phyloP scores from a whole-genome alignment of 2,888 invertebrate genomes.

The Lithophane semibrunnea region DNA sequence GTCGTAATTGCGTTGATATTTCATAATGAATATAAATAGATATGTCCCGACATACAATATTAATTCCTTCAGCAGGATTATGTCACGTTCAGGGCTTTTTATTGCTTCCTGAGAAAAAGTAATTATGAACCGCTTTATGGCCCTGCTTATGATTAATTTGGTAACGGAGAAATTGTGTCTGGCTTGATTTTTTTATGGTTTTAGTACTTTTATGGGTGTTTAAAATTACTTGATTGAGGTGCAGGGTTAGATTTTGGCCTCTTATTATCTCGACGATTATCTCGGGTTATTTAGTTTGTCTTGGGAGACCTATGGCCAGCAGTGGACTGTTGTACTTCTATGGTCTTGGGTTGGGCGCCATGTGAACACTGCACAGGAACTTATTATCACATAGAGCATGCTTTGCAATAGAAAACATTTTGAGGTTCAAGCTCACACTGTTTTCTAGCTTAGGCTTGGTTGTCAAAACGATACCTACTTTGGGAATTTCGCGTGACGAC shows the following conservation, averaged over 20 bases:
- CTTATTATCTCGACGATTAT: no score
- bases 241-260: not conserved
- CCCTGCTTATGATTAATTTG: slow-evolving; percentile 48
- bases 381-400: no score
- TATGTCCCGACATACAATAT: slow-evolving; percentile 44
- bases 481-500: slow-evolving; percentile 3
- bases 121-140: slow-evolving; percentile 61
- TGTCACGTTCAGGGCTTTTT: slow-evolving; percentile 56
- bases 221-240: slow-evolving; percentile 16
- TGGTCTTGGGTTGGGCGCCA: not conserved
- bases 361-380: not conserved
- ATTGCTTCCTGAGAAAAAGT: slow-evolving; percentile 66
- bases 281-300: no score
- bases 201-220: not conserved
- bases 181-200: not conserved
- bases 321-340: not conserved
- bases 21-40: slow-evolving; percentile 44
- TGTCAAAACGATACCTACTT: not conserved
- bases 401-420: not conserved
- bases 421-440: no score
- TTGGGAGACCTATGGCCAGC: not conserved
- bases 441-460: no score
- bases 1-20: slow-evolving; percentile 21
- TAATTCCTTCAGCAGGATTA: slow-evolving; percentile 58
- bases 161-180: slow-evolving; percentile 8